Percentiles rank a stretch among this genome's conserved stretches.
Evolutionary conservation across 2,797 vertebrate species (phyloP).

Genomic region (Gobio occitaniae): DNA sequence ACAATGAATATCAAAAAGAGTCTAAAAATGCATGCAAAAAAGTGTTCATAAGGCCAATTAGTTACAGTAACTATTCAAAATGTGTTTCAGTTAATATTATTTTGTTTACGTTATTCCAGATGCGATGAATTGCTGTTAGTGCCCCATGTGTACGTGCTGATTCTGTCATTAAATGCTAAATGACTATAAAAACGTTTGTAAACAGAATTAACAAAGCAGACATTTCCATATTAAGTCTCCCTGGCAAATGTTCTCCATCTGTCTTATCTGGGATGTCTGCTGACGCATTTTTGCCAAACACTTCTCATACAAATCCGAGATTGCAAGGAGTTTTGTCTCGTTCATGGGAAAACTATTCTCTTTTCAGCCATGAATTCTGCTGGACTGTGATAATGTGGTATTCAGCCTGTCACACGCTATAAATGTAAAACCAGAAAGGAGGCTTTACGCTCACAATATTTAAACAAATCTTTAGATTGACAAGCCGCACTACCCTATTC

Average conservation of each 20-base stretch:
- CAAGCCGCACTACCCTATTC: constrained; percentile 23
- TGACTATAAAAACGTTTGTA: not conserved
- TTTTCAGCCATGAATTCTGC: constrained; percentile 28
- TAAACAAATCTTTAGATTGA: constrained; percentile 41
- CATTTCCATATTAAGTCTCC: constrained; percentile 11
- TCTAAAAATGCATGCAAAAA: not conserved
- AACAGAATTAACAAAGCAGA: constrained; percentile 8
- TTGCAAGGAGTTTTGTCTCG: constrained; percentile 32
- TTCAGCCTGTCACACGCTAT: constrained; percentile 46
- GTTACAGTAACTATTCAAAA: not conserved
- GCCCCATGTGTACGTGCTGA: not conserved
- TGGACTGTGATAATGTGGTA: constrained; percentile 45
- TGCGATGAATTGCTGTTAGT: not conserved
- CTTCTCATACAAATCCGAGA: constrained; percentile 28
- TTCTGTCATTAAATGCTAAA: constrained; percentile 17
- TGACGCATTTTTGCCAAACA: constrained; percentile 32
- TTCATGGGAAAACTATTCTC: constrained; percentile 36
- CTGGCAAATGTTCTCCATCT: constrained; percentile 37
- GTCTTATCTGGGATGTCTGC: constrained; percentile 24
- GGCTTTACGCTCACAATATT: constrained; percentile 24
- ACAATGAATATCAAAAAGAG: not conserved
- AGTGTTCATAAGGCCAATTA: not conserved
- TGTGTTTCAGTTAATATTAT: constrained; percentile 12
- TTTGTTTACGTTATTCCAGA: constrained; percentile 24
- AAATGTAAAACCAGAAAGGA: constrained; percentile 33